Percentiles rank a stretch among this genome's conserved stretches.
Evolutionary conservation across 2,888 invertebrate species (phyloP).

Genomic region (Pinctada fucata): DNA sequence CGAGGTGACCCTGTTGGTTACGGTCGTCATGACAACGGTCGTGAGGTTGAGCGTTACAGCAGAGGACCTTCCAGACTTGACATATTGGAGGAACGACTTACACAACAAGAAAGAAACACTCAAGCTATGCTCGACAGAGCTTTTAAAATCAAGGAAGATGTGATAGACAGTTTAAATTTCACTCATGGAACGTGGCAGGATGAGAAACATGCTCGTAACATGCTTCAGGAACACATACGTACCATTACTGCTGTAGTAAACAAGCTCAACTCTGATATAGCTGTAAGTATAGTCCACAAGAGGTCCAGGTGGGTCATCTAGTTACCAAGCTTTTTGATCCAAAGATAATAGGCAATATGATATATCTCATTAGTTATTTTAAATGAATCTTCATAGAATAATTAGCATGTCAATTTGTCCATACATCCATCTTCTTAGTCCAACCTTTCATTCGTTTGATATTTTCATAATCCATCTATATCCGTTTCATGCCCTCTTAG

Average conservation of each 20-base stretch:
- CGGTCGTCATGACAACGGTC: conserved; percentile 14
- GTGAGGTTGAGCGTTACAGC: conserved; percentile 23
- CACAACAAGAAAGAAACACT: conserved; percentile 71
- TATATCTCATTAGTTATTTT: too few relatives aligned
- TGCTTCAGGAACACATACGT: conserved; percentile 75
- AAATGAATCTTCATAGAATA: too few relatives aligned
- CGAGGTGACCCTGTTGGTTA: conserved; percentile 24
- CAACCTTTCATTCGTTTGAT: too few relatives aligned
- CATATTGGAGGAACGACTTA: conserved; percentile 69
- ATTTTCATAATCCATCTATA: too few relatives aligned
- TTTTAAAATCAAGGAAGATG: conserved; percentile 74
- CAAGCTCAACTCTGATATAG: conserved; percentile 73
- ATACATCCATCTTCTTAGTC: too few relatives aligned
- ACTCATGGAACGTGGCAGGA: conserved; percentile 76
- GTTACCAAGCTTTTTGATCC: too few relatives aligned
- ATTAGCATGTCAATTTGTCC: too few relatives aligned
- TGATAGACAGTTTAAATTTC: conserved; percentile 74
- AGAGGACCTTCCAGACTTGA: conserved; percentile 60
- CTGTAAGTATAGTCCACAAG: conserved; percentile 56
- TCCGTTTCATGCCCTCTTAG: too few relatives aligned
- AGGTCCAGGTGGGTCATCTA: too few relatives aligned
- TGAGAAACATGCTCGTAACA: conserved; percentile 71
- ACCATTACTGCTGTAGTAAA: conserved; percentile 76
- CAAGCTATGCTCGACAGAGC: conserved; percentile 72
- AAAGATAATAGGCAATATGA: too few relatives aligned